Percentiles rank a stretch among this genome's conserved stretches.
Conservation (phyloP, 2,113 vertebrate genomes). For the Pedionomus torquatus region DNA sequence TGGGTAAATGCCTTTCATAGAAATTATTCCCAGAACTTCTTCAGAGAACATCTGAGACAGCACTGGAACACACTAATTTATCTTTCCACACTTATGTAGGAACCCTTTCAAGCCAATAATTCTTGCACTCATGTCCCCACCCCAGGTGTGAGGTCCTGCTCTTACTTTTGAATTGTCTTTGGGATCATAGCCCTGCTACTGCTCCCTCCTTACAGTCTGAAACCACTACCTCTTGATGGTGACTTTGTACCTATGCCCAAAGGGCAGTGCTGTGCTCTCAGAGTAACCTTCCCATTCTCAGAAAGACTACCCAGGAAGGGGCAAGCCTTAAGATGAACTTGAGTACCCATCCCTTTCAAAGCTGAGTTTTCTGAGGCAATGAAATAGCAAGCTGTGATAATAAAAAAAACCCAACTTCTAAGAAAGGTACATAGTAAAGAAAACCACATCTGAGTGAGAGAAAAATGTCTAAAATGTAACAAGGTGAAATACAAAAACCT, state of each 20-base stretch:
- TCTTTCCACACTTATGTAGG: neutral
- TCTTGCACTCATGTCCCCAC: neutral
- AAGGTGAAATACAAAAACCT: neutral
- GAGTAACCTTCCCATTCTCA: neutral
- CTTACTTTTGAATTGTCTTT: neutral
- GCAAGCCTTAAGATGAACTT: neutral
- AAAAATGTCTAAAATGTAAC: neutral
- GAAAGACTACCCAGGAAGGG: neutral
- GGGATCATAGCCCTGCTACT: neutral
- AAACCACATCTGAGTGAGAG: neutral
- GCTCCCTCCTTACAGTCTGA: neutral
- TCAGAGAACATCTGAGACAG: conserved; percentile 51
- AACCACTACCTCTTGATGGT: neutral
- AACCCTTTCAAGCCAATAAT: neutral
- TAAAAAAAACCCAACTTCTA: neutral
- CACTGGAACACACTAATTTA: conserved; percentile 35
- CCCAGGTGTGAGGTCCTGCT: neutral
- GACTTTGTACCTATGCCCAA: neutral
- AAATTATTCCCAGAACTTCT: conserved; percentile 50
- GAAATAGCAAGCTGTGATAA: neutral
- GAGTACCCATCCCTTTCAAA: neutral
- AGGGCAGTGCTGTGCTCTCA: neutral
- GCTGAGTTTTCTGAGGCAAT: neutral
- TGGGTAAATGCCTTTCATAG: conserved; percentile 60
- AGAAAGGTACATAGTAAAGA: neutral